A percentile compares a stretch with the other conserved stretches of the same genome.
Evolutionary conservation across 2,113 vertebrate genomes (phyloP).

Genomic region (Otis tarda): DNA sequence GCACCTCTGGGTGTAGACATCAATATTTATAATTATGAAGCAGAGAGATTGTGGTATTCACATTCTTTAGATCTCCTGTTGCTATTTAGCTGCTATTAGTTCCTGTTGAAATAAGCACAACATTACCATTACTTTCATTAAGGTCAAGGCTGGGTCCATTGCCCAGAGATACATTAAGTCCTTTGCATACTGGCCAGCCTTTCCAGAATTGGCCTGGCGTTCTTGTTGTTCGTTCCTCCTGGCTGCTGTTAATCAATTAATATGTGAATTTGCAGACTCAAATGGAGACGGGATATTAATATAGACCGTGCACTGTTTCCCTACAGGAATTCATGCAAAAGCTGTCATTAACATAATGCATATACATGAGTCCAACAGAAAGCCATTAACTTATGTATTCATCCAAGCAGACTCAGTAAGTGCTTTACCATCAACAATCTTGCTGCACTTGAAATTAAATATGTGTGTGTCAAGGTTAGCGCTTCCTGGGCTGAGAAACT

Average conservation of each 20-base stretch:
- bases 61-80: neutral
- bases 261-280: conserved; percentile 11
- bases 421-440: conserved; percentile 36
- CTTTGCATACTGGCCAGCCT: neutral
- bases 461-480: conserved; percentile 33
- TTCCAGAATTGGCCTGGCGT: neutral
- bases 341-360: conserved; percentile 51
- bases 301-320: neutral
- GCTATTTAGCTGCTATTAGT: neutral
- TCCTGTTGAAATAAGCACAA: neutral
- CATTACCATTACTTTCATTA: neutral
- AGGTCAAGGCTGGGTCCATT: neutral
- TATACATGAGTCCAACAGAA: conserved; percentile 52
- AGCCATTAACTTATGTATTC: conserved; percentile 37
- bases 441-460: conserved; percentile 30
- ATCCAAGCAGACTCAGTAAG: conserved; percentile 30
- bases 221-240: conserved; percentile 14
- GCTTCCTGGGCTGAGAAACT: conserved; percentile 11
- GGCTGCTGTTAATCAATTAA: conserved; percentile 52
- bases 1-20: neutral
- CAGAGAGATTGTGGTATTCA: neutral
- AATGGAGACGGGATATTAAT: neutral
- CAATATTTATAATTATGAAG: neutral
- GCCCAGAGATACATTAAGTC: neutral
- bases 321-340: conserved; percentile 48